Conservation (phyloP, 2,797 vertebrate species). For the Lutjanus argentimaculatus region DNA sequence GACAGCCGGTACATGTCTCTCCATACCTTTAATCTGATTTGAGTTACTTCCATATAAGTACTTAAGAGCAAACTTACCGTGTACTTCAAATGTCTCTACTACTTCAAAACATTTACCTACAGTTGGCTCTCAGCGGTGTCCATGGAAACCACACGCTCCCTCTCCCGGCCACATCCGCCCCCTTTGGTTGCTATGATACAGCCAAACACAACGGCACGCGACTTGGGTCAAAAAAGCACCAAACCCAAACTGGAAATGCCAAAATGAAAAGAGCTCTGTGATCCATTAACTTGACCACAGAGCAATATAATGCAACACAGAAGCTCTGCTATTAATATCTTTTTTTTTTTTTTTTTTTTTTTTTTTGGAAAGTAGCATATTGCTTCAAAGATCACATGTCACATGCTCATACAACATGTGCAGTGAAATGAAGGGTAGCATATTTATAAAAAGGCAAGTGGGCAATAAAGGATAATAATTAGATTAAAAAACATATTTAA, state of each 20-base stretch:
- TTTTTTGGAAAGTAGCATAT: not conserved
- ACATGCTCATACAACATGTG: not conserved
- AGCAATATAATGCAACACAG: not conserved
- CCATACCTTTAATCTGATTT: too few relatives aligned
- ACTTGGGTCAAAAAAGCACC: conserved; percentile 31
- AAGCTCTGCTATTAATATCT: not conserved
- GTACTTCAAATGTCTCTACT: not conserved
- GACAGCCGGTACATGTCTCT: not conserved
- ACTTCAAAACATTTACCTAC: not conserved
- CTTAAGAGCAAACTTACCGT: conserved; percentile 44
- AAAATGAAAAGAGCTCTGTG: not conserved
- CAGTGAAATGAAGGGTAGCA: not conserved
- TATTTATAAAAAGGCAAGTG: not conserved
- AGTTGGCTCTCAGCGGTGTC: conserved; percentile 2
- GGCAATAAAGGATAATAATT: not conserved
- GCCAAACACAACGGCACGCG: conserved; percentile 50
- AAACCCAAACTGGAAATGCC: not conserved
- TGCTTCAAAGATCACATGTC: not conserved
- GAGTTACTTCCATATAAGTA: fast-evolving
- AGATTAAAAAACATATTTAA: not conserved
- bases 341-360: not conserved
- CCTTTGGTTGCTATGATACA: conserved; percentile 73
- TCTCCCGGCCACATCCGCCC: not conserved
- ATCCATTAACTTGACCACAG: not conserved
- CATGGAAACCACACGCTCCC: conserved; percentile 37